Evolutionary conservation across 2,113 vertebrate species (phyloP), one percentile per base, ranked within the genome.

Genomic region (Phycodurus eques): DNA sequence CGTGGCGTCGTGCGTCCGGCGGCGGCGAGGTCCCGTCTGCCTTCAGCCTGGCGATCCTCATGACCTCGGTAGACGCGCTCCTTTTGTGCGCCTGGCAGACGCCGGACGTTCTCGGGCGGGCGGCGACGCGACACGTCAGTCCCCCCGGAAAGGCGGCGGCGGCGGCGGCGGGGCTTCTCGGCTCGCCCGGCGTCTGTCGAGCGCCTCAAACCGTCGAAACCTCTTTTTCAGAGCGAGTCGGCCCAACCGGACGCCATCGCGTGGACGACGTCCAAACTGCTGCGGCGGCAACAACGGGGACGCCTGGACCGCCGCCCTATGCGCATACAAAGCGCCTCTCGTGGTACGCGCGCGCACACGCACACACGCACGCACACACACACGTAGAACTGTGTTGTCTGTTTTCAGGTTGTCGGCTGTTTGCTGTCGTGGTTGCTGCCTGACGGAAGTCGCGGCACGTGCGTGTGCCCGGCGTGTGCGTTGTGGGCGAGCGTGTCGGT

Each of bases 11-110:
- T 22, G 44, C 22, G 11, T 44, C 42, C 3, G 11, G 13, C 12
- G 22, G n/a, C 42, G 5, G 8, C 35, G 17, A 44, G 11, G 39
- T 44, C 27, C 91, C 46, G 89, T 92, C 78, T 93, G 93, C 46
- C 89, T 93, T 92, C 19, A 91, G 88, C 87, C 66, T 81, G 19
- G 0, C 67, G 22, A 15, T 76, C 54, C 42, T 74, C 49, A 90
- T 96, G 78, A 79, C 97, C 81, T 92, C 98, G 81, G 92, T 95
- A 71, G 97, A 98, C 86, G 87, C 94, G 72, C 92, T 94, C 69
- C 93, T 98, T 90, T 85, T 98, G 83, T 94, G 93, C 88, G 94
- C 92, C 91, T 96, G 96, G 95, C 95, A 96, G 85, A 90, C 94
- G 60, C 92, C 96, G 85, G 95, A 39, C 1, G 27, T 27, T 27